phyloP scores from a whole-genome alignment of 2,113 vertebrate genomes.

The Festucalex cinctus region DNA sequence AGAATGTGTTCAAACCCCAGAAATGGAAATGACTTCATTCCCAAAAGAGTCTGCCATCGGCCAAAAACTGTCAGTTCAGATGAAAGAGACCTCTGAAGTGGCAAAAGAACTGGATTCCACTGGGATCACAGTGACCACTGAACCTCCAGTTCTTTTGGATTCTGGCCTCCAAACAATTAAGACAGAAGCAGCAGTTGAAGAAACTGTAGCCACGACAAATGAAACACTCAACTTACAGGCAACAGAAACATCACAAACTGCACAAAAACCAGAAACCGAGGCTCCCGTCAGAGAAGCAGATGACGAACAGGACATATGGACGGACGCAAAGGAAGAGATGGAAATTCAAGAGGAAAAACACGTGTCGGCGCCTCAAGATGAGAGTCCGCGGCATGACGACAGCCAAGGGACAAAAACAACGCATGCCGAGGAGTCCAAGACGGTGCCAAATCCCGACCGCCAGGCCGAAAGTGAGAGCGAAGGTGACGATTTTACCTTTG shows the following conservation, averaged over 20 bases:
- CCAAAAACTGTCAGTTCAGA: neutral
- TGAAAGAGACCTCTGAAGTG: neutral
- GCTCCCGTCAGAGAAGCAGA: slow-evolving; percentile 22
- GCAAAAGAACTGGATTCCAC: neutral
- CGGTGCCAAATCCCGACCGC: neutral
- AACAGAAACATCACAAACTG: neutral
- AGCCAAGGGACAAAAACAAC: neutral
- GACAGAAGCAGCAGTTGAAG: slow-evolving; percentile 5
- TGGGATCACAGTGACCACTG: neutral
- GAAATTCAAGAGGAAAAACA: slow-evolving; percentile 7
- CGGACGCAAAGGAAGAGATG: slow-evolving; percentile 64
- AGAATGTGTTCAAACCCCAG: too few species aligned
- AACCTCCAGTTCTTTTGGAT: slow-evolving; percentile 12
- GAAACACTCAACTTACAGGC: neutral
- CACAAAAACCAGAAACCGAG: slow-evolving; percentile 2
- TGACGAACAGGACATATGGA: slow-evolving; percentile 65
- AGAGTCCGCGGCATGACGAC: neutral
- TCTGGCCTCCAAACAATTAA: slow-evolving; percentile 10
- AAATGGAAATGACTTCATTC: too few species aligned
- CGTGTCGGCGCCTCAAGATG: neutral
- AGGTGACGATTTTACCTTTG: slow-evolving; percentile 50
- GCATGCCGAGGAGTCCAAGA: neutral
- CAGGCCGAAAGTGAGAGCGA: slow-evolving; percentile 38
- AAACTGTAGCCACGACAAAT: neutral
- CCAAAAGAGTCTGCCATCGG: neutral